A percentile compares a stretch with the other conserved stretches of the same genome.
Conservation (phyloP, 2,113 vertebrate genomes). For the Tenrec ecaudatus region DNA sequence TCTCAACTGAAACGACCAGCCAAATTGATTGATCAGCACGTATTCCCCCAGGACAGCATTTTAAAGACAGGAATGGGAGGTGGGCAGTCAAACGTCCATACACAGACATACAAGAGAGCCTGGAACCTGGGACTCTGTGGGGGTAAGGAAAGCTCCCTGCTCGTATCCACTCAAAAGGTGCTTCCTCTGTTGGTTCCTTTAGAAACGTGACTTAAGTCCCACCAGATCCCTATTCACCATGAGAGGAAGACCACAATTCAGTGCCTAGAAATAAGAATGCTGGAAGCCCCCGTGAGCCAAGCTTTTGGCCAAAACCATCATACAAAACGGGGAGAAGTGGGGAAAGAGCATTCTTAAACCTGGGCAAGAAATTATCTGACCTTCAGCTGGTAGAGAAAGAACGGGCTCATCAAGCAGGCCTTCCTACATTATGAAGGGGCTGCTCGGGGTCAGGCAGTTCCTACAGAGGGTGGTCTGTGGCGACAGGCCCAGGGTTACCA, state of each 20-base stretch:
- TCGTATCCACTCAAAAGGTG: background rate
- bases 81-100: background rate
- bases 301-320: background rate
- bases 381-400: background rate
- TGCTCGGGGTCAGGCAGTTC: no score
- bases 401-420: background rate
- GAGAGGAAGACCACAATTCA: background rate
- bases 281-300: background rate
- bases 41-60: background rate
- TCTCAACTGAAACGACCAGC: constrained; percentile 73
- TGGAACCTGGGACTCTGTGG: background rate
- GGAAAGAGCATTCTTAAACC: background rate
- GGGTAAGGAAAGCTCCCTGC: background rate
- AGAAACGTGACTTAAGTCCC: background rate
- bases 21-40: constrained; percentile 27
- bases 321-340: background rate
- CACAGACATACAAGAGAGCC: background rate
- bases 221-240: background rate
- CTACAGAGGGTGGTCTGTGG: no score
- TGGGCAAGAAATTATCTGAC: background rate
- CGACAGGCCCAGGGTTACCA: no score
- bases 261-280: background rate
- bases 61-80: constrained; percentile 13
- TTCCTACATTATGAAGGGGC: background rate
- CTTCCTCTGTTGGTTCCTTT: background rate